phyloP scores from a whole-genome alignment of 2,888 invertebrate species.

The Eucriotettix oculatus region DNA sequence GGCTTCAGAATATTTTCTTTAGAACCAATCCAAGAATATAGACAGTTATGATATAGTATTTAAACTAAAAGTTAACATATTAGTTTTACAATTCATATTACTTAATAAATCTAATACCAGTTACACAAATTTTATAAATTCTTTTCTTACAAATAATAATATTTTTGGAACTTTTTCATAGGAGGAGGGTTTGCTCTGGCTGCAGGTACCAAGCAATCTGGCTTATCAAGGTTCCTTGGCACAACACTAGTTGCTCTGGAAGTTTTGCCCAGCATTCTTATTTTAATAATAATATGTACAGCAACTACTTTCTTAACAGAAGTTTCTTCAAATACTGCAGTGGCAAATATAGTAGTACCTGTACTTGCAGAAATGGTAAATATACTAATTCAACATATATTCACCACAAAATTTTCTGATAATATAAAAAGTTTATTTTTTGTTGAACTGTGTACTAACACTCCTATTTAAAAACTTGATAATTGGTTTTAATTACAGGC shows the following conservation, averaged over 20 bases:
- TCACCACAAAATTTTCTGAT: too few relatives aligned
- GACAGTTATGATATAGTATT: too few relatives aligned
- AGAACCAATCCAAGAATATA: too few relatives aligned
- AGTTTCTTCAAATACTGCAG: constrained; percentile 80
- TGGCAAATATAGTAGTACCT: constrained; percentile 74
- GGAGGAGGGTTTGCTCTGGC: constrained; percentile 86
- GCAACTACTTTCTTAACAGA: constrained; percentile 73
- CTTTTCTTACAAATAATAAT: neutral
- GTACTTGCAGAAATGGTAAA: constrained; percentile 60
- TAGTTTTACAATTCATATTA: too few relatives aligned
- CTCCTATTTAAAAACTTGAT: too few relatives aligned
- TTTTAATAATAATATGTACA: constrained; percentile 58
- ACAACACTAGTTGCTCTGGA: constrained; percentile 46
- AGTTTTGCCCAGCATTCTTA: constrained; percentile 41
- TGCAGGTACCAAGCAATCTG: constrained; percentile 64
- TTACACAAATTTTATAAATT: neutral
- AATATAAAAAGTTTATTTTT: too few relatives aligned
- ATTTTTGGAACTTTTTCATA: constrained; percentile 15
- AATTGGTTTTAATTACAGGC: constrained; percentile 33
- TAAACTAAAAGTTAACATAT: too few relatives aligned
- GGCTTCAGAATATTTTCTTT: too few relatives aligned
- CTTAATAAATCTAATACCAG: neutral
- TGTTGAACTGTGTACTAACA: too few relatives aligned
- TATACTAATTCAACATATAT: neutral
- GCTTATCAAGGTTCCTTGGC: constrained; percentile 62